Conservation (phyloP, 1,140 invertebrate genomes). For the Capitella teleta region DNA sequence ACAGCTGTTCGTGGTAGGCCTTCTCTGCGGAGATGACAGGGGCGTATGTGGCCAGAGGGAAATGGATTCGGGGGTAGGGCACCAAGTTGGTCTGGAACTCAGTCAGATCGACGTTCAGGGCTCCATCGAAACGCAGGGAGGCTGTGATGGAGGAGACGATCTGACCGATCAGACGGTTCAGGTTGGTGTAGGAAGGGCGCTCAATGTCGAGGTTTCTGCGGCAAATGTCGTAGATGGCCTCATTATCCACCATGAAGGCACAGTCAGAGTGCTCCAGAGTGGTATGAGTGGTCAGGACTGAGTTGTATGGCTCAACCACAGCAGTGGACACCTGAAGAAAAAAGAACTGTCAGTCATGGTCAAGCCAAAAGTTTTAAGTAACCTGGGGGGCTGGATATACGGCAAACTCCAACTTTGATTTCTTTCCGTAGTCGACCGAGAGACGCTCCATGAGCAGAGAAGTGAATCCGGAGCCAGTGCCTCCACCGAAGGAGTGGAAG, state of each 20-base stretch:
- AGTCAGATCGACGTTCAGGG: constrained; percentile 66
- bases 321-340: constrained; percentile 57
- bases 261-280: constrained; percentile 69
- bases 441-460: constrained; percentile 79
- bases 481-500: constrained; percentile 83
- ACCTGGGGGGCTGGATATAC: constrained; percentile 75
- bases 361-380: too few species aligned
- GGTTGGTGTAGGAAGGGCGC: constrained; percentile 67
- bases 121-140: constrained; percentile 65
- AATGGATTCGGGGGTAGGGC: constrained; percentile 40
- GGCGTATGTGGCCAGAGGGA: constrained; percentile 36
- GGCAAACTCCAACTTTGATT: constrained; percentile 77
- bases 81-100: constrained; percentile 59
- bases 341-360: too few species aligned
- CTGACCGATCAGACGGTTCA: constrained; percentile 65
- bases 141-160: constrained; percentile 54
- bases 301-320: constrained; percentile 83
- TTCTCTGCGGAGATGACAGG: constrained; percentile 37
- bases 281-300: constrained; percentile 66
- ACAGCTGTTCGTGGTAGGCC: constrained; percentile 40
- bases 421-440: constrained; percentile 79
- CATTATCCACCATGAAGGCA: constrained; percentile 75
- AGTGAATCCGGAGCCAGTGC: constrained; percentile 79
- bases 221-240: constrained; percentile 74
- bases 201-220: constrained; percentile 56